Evolutionary conservation across 2,113 vertebrate genomes (phyloP).

Genomic region (Morone chrysops): DNA sequence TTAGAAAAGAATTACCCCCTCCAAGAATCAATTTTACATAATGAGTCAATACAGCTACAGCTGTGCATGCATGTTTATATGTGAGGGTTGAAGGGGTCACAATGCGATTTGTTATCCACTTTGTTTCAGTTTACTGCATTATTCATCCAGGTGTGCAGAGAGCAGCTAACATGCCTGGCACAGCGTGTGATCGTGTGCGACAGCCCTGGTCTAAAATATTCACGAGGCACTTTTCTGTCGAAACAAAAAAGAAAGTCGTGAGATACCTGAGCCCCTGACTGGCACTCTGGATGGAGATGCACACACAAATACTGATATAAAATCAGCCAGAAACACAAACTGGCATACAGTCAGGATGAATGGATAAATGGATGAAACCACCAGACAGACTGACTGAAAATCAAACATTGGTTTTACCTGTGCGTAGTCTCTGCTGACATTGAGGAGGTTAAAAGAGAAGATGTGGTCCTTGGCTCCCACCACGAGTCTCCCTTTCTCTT

Average conservation of each 20-base stretch:
- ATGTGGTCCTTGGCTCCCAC: constrained; percentile 98
- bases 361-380: constrained; percentile 11
- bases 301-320: constrained; percentile 34
- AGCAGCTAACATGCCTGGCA: constrained; percentile 74
- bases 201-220: constrained; percentile 81
- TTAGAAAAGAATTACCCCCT: constrained; percentile 32
- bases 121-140: constrained; percentile 83
- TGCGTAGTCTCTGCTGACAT: constrained; percentile 93
- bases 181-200: constrained; percentile 76
- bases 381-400: constrained; percentile 18
- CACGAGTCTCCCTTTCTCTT: constrained; percentile 93
- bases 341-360: constrained; percentile 3
- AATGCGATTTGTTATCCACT: constrained; percentile 80
- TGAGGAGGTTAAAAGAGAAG: constrained; percentile 96
- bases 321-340: constrained; percentile 48
- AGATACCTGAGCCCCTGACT: constrained; percentile 56
- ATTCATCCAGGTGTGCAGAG: constrained; percentile 84
- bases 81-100: constrained; percentile 65
- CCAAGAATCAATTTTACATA: constrained; percentile 26
- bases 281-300: constrained; percentile 45
- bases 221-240: constrained; percentile 74
- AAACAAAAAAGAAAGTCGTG: constrained; percentile 74
- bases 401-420: constrained; percentile 84
- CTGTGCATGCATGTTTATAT: constrained; percentile 47
- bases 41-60: constrained; percentile 26